These are phyloP conservation scores for Nycticorax nycticorax DNA, from an alignment of 2,113 vertebrate species.

Conservation along the genomic window DNA sequence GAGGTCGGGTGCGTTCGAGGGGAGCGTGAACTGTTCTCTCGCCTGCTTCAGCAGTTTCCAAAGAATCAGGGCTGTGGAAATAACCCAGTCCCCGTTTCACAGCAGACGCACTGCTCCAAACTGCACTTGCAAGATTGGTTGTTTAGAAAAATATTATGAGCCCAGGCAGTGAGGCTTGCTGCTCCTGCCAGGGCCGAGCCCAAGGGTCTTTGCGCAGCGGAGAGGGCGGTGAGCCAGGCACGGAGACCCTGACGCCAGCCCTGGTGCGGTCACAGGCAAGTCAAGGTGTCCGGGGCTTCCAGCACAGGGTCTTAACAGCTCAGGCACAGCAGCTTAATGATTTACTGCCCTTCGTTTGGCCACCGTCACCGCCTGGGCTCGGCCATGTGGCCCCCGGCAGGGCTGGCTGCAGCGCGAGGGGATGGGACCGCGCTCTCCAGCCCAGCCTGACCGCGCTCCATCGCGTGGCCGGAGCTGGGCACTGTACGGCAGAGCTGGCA, in stretches of 20 bases:
- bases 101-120: not conserved
- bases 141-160: not conserved
- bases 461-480: fast-evolving
- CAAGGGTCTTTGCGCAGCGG: fast-evolving
- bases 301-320: not conserved
- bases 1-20: not conserved
- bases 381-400: not conserved
- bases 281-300: not conserved
- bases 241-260: not conserved
- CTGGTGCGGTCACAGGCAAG: fast-evolving
- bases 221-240: not conserved
- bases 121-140: not conserved
- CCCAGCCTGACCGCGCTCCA: not conserved
- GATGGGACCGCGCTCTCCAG: fast-evolving
- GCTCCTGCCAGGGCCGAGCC: not conserved
- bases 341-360: not conserved
- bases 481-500: not conserved
- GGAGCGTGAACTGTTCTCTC: not conserved
- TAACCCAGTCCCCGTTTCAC: not conserved
- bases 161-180: not conserved
- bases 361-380: fast-evolving
- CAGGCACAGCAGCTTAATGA: not conserved
- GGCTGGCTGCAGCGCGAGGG: not conserved
- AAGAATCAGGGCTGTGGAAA: not conserved
- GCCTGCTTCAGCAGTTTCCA: slow-evolving; percentile 7